A percentile compares a stretch with the other conserved stretches of the same genome.
Evolutionary conservation across 2,797 vertebrate species (phyloP).

Genomic region (Microchirus variegatus): DNA sequence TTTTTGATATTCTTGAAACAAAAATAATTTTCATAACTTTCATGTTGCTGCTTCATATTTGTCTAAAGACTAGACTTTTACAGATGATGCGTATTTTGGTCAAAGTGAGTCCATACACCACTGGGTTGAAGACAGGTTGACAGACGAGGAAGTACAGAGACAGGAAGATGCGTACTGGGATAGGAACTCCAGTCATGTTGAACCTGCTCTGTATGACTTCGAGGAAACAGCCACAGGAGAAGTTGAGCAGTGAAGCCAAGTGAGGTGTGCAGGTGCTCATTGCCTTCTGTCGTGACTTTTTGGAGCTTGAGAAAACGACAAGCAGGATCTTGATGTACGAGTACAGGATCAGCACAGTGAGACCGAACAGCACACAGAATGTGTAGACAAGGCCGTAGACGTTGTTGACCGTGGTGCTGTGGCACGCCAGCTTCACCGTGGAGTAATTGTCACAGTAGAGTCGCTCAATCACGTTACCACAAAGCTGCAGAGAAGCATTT

Average conservation of each 20-base stretch:
- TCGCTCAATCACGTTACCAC: slow-evolving; percentile 7
- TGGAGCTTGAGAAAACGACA: slow-evolving; percentile 4
- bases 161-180: slow-evolving; percentile 19
- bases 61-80: neutral
- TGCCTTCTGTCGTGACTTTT: slow-evolving; percentile 21
- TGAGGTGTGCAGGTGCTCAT: slow-evolving; percentile 34
- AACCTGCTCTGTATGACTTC: slow-evolving; percentile 27
- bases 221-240: slow-evolving; percentile 1
- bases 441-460: neutral
- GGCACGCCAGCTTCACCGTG: slow-evolving; percentile 1
- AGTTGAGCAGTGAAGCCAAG: slow-evolving; percentile 24
- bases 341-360: neutral
- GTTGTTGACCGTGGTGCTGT: neutral
- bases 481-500: neutral
- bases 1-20: neutral
- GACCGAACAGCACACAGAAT: neutral
- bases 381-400: neutral
- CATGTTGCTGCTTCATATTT: neutral
- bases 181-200: slow-evolving; percentile 12
- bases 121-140: slow-evolving; percentile 1
- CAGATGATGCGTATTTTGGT: slow-evolving; percentile 27
- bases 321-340: slow-evolving; percentile 10
- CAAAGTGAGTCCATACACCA: slow-evolving; percentile 52
- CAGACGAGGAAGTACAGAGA: slow-evolving; percentile 48
- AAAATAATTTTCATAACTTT: neutral